Evolutionary conservation across 2,113 vertebrate genomes (phyloP), one percentile per base, ranked within the genome.

Genomic region (Anhinga anhinga): DNA sequence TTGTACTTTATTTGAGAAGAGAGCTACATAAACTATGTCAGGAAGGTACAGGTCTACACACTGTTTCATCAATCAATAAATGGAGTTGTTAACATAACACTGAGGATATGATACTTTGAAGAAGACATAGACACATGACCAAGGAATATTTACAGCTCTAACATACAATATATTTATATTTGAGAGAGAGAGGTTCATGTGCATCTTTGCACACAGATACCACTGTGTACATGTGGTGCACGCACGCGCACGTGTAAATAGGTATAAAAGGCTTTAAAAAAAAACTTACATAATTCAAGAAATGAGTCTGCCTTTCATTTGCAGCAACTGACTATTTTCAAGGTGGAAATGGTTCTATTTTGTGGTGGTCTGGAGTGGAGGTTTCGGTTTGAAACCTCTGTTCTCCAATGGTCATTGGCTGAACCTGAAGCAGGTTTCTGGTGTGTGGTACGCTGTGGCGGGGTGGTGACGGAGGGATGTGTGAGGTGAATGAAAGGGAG

Each of bases 1-100:
- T 98, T 98, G 94, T 90, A 96, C 95, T 98, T 98, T 98, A 98
- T 98, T 98, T 98, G 98, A 98, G 98, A 98, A 98, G 97, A 98
- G 97, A 71, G 95, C 98, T 98, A 98, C 98, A 98, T 97, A 98
- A 98, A 98, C 98, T 98, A 98, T 98, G 98, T 98, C 97, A 98
- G 98, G 88, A 98, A 82, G 95, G 97, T 98, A 98, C 97, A 98
- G 96, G 65, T 98, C 96, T 98, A 98, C 98, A 96, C 97, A 98
- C 93, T 67, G 96, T 93, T 95, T 98, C 95, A 97, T 98, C 97
- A 98, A 96, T 98, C 97, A 97, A 95, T 98, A 98, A 98, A 98
- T 98, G 98, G 97, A 93, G 82, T 97, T 47, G 94, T 98, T 98
- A 98, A 98, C 98, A 22, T 98, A 98, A 98, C 98, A 98, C 38